A percentile compares a stretch with the other conserved stretches of the same genome.
Evolutionary conservation across 2,888 invertebrate genomes (phyloP).

Genomic region (Epistrophe grossulariae): DNA sequence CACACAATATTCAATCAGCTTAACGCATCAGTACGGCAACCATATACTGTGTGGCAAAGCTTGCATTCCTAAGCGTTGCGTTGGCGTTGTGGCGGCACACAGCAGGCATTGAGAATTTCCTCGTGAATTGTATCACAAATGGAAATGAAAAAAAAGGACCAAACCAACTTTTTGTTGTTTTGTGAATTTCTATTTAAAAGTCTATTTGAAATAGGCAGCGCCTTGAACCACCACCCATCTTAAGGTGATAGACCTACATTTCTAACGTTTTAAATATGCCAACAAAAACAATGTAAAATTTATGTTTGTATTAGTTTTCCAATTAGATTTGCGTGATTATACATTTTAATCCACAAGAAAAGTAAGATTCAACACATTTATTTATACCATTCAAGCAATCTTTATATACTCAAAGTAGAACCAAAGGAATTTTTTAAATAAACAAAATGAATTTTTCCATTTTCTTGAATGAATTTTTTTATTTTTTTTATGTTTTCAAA

Average conservation of each 20-base stretch:
- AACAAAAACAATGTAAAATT: not conserved
- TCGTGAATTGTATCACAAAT: constrained; percentile 19
- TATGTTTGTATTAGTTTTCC: too few relatives aligned
- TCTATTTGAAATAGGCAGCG: not conserved
- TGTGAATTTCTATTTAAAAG: constrained; percentile 1
- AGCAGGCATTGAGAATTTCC: constrained; percentile 18
- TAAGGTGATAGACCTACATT: not conserved
- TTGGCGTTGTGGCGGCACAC: constrained; percentile 20
- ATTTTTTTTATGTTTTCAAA: not conserved
- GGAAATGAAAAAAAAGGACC: not conserved
- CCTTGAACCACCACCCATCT: constrained; percentile 7
- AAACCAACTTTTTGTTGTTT: not conserved
- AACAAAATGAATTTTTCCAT: not conserved
- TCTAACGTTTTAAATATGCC: constrained; percentile 4
- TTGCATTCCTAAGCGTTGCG: constrained; percentile 12
- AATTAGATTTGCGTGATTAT: too few relatives aligned
- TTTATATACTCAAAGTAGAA: not conserved
- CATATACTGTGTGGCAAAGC: constrained; percentile 1
- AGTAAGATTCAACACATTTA: not conserved
- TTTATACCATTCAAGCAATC: not conserved
- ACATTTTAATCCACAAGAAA: too few relatives aligned
- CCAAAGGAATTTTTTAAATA: constrained; percentile 18
- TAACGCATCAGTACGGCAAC: not conserved
- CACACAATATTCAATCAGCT: not conserved
- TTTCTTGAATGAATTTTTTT: constrained; percentile 42